Evolutionary conservation across 1,140 invertebrate species (phyloP), one percentile per base, ranked within the genome.

Genomic region (Eriosoma lanigerum): DNA sequence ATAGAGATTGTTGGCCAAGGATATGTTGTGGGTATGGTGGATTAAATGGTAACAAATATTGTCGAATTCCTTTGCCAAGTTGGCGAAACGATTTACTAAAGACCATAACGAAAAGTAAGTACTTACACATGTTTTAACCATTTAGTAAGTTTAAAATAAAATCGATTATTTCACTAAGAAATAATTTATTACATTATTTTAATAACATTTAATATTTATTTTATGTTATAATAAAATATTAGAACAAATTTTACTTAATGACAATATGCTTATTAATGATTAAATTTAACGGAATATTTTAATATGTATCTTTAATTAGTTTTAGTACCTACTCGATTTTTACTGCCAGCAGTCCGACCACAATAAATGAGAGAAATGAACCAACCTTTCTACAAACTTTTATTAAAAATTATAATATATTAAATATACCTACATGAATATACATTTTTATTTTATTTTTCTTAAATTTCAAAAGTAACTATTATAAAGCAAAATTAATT

Each of bases 1-100:
- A 93, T 83, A 85, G 86, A 29, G 91, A 93, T 82, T 93, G 91
- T 84, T 89, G 89, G 87, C 90, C 91, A 4, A 85, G 91, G 13
- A 89, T 93, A 68, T 92, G 91, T 83, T 93, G 91, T 81, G 32
- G 21, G 0, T 44, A 76, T 5, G 73, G 54, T 17, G 56, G 56
- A 17, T 17, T 46, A 3, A 78, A 62, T 4, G 75, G 75, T 29
- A 29, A 62, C 0, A 90, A 90, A 0, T 92, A 91, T 83, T 93
- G 91, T 84, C 87, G 90, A 81, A 91, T 90, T 4, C 88, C 91
- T 3, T 87, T 88, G 50, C 89, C 90, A 5, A 85, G 89, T 26
- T 87, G 90, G 29, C 89, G 91, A 50, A 81, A 75, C 24, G 21
- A 62, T 50, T 52, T 60, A 78, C 1, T 81, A 21, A 60, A 68